phyloP scores from a whole-genome alignment of 2,888 invertebrate genomes.

The Polyommatus iphigenia region DNA sequence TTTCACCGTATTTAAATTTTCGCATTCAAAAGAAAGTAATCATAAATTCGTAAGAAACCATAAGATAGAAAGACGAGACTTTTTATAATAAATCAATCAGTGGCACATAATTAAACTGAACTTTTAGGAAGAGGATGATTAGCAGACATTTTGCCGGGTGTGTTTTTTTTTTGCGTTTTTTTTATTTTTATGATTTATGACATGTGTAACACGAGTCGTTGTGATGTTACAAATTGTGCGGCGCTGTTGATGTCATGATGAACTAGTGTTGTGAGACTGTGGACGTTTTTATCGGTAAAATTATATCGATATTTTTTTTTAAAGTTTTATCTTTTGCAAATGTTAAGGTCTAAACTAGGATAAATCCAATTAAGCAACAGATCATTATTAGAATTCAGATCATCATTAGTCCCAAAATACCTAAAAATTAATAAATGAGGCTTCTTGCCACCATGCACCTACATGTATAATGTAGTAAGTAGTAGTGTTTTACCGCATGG shows the following conservation, averaged over 20 bases:
- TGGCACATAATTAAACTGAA: slow-evolving; percentile 45
- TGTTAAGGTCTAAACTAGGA: too few species aligned
- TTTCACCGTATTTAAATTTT: too few species aligned
- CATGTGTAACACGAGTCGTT: slow-evolving; percentile 68
- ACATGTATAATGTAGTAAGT: too few species aligned
- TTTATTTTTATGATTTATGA: slow-evolving; percentile 73
- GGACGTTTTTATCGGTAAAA: slow-evolving; percentile 28
- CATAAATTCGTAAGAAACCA: neutral
- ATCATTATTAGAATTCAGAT: too few species aligned
- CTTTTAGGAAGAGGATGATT: slow-evolving; percentile 75
- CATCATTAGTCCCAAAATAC: too few species aligned
- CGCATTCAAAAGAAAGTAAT: neutral
- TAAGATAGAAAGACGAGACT: slow-evolving; percentile 11
- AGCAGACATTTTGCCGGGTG: slow-evolving; percentile 70
- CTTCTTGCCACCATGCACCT: too few species aligned
- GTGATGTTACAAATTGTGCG: slow-evolving; percentile 72
- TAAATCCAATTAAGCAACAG: too few species aligned
- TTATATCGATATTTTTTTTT: neutral
- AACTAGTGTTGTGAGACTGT: slow-evolving; percentile 37
- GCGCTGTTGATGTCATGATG: slow-evolving; percentile 48
- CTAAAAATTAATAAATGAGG: too few species aligned
- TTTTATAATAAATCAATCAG: slow-evolving; percentile 42
- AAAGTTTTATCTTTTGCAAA: neutral
- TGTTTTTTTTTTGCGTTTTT: slow-evolving; percentile 52
- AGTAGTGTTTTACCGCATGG: too few species aligned